phyloP scores from a whole-genome alignment of 2,888 invertebrate species.

The Syrphus vitripennis region DNA sequence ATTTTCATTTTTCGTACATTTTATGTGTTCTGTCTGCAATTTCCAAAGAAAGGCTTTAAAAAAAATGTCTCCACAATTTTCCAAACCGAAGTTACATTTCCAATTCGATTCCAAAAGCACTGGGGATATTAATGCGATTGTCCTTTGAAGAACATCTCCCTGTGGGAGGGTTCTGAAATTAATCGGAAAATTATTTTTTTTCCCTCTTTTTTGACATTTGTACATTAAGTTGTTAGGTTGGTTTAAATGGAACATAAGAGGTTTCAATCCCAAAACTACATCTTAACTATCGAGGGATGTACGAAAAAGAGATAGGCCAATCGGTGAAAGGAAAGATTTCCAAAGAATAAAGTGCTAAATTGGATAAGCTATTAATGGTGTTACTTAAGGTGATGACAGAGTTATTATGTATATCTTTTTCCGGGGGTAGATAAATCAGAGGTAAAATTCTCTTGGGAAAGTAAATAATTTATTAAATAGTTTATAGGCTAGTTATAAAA shows the following conservation, averaged over 20 bases:
- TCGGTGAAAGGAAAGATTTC: too few relatives aligned
- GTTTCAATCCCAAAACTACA: background rate
- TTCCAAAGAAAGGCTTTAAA: background rate
- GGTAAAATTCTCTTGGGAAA: too few relatives aligned
- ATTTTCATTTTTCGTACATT: background rate
- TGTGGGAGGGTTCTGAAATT: background rate
- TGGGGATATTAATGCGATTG: background rate
- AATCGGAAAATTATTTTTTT: background rate
- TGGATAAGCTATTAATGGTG: too few relatives aligned
- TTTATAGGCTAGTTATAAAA: too few relatives aligned
- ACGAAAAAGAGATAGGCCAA: too few relatives aligned
- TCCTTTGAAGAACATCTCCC: background rate
- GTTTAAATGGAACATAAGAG: background rate
- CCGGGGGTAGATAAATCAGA: too few relatives aligned
- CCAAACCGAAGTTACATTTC: background rate
- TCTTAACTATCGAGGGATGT: background rate
- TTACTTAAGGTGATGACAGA: too few relatives aligned
- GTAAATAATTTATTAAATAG: too few relatives aligned
- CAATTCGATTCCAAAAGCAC: background rate
- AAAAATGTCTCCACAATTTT: background rate
- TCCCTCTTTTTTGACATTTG: background rate
- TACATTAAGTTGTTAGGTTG: background rate
- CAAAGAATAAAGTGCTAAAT: too few relatives aligned
- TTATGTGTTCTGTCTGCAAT: background rate
- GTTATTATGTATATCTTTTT: too few relatives aligned